These are phyloP conservation scores for Gambusia yucatana DNA, from an alignment of 2,797 vertebrate species.

Conservation along the genomic window DNA sequence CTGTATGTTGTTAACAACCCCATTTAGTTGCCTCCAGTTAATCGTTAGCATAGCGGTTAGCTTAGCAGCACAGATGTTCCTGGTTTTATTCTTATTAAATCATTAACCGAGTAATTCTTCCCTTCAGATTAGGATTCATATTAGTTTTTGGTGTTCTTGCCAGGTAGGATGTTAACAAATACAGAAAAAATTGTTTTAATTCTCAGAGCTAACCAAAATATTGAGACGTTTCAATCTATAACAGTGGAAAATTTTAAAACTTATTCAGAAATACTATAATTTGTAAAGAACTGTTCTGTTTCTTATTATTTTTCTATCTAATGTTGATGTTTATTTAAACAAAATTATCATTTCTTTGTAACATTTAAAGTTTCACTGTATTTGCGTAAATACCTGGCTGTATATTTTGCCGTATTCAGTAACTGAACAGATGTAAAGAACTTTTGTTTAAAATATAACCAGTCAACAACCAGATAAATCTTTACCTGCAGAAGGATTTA, in stretches of 20 bases:
- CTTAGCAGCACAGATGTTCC: too few relatives aligned
- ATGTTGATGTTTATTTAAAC: background rate
- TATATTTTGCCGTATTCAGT: background rate
- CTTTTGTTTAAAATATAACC: background rate
- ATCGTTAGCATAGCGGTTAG: too few relatives aligned
- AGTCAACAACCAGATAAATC: background rate
- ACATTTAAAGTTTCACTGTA: background rate
- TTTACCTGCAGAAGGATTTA: background rate
- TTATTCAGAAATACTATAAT: background rate
- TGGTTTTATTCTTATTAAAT: background rate
- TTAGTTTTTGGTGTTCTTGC: too few relatives aligned
- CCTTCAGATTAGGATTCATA: too few relatives aligned
- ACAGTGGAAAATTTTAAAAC: background rate
- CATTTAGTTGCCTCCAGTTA: too few relatives aligned
- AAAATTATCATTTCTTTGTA: background rate
- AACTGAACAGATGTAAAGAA: background rate
- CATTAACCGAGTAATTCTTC: too few relatives aligned
- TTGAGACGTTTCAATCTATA: background rate
- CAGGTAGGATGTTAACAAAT: background rate
- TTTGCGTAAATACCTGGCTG: background rate
- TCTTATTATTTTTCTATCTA: background rate
- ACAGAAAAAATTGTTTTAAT: background rate
- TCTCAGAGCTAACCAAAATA: background rate
- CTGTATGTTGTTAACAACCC: too few relatives aligned
- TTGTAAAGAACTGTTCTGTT: background rate